Conservation (phyloP, 2,797 vertebrate genomes). For the Eleutherodactylus coqui region DNA sequence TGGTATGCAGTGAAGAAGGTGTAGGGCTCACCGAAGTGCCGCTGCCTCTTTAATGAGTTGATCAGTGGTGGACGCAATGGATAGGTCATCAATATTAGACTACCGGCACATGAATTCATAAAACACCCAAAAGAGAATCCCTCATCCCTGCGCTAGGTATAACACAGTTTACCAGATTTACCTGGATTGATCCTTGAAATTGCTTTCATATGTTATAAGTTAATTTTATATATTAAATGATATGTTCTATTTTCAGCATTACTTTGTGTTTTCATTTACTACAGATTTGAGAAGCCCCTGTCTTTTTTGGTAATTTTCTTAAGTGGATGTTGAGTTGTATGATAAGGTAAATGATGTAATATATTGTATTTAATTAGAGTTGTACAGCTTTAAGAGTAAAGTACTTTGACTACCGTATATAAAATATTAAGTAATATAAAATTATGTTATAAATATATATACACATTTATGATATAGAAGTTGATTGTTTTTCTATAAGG, state of each 20-base stretch:
- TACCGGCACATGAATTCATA: background rate
- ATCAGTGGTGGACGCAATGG: too few relatives aligned
- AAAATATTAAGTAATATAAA: constrained; percentile 34
- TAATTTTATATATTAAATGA: background rate
- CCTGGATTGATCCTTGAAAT: constrained; percentile 1
- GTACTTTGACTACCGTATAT: constrained; percentile 50
- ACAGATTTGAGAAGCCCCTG: background rate
- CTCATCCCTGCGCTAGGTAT: background rate
- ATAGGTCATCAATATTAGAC: too few relatives aligned
- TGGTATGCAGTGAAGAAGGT: too few relatives aligned
- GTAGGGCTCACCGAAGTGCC: too few relatives aligned
- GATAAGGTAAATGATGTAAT: constrained; percentile 51
- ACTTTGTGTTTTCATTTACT: background rate
- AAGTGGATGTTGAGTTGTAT: constrained; percentile 32
- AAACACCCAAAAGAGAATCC: background rate
- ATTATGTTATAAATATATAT: constrained; percentile 45
- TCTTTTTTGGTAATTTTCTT: constrained; percentile 31
- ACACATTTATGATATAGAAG: constrained; percentile 42
- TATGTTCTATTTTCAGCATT: background rate
- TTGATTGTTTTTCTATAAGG: constrained; percentile 48
- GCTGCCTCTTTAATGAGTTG: too few relatives aligned
- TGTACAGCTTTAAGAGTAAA: constrained; percentile 60
- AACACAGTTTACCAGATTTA: background rate
- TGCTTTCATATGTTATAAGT: background rate
- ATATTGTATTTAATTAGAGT: constrained; percentile 56